Evolutionary conservation across 2,113 vertebrate genomes (phyloP).

Genomic region (Globicephala melas): DNA sequence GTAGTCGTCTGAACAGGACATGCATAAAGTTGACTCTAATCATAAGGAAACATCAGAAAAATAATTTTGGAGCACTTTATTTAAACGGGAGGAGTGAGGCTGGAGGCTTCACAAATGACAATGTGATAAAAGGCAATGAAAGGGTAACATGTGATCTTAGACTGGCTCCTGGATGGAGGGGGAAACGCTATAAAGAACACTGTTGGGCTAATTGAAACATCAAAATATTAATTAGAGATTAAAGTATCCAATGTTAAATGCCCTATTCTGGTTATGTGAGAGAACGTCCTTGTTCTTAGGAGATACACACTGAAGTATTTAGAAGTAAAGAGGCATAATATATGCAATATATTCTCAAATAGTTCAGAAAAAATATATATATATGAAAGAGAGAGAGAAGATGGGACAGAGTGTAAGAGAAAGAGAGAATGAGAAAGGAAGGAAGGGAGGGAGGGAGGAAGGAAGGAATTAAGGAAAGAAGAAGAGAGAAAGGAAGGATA

Average conservation of each 20-base stretch:
- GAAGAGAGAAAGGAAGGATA: background rate
- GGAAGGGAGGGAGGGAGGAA: background rate
- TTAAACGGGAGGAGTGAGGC: background rate
- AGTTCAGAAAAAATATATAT: background rate
- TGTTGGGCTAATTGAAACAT: background rate
- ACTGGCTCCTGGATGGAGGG: background rate
- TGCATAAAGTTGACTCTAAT: background rate
- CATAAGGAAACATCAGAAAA: background rate
- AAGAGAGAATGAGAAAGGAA: background rate
- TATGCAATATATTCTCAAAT: background rate
- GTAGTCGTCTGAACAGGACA: background rate
- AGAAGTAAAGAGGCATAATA: background rate
- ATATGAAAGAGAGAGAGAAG: background rate
- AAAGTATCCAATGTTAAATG: background rate
- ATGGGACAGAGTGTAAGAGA: background rate
- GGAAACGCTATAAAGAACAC: background rate
- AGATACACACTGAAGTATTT: background rate
- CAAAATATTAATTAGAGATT: background rate
- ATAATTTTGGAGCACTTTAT: background rate
- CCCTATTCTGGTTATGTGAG: background rate
- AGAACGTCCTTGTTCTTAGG: background rate
- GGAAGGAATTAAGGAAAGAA: background rate
- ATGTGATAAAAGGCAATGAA: background rate
- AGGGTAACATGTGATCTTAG: background rate
- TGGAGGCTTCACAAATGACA: background rate